Percentiles rank a stretch among this genome's conserved stretches.
phyloP scores from a whole-genome alignment of 2,113 vertebrate species.

The Circaetus cinerascens region DNA sequence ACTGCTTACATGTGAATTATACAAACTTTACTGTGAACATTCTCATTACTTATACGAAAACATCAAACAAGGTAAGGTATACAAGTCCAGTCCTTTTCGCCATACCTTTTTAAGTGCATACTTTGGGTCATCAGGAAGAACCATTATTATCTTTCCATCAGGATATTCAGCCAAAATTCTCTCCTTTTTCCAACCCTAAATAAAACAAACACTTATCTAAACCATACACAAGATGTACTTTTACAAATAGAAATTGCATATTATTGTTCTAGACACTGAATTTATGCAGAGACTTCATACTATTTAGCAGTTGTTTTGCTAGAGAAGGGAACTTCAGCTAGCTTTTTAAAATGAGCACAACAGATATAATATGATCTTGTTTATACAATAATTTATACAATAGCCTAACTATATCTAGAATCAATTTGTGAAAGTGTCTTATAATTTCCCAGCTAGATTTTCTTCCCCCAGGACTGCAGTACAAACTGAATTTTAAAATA shows the following conservation, averaged over 20 bases:
- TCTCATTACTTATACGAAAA: neutral
- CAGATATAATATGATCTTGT: neutral
- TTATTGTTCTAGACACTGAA: constrained; percentile 1
- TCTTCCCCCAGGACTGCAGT: constrained; percentile 11
- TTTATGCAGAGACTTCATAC: neutral
- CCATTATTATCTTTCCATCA: constrained; percentile 97
- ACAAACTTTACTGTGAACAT: neutral
- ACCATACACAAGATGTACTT: constrained; percentile 10
- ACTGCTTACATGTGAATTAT: neutral
- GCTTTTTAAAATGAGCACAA: constrained; percentile 41
- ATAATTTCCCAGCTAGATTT: neutral
- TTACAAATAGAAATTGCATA: neutral
- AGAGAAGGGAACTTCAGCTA: constrained; percentile 49
- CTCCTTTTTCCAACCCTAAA: constrained; percentile 98
- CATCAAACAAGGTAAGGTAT: neutral
- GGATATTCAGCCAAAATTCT: constrained; percentile 94
- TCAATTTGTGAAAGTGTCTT: constrained; percentile 2
- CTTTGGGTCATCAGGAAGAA: constrained; percentile 97
- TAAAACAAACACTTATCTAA: constrained; percentile 53
- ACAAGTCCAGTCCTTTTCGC: neutral
- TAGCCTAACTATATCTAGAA: constrained; percentile 4
- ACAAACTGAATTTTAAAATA: constrained; percentile 13
- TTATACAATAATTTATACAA: neutral
- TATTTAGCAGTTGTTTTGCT: constrained; percentile 25
- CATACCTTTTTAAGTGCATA: constrained; percentile 97